phyloP scores from a whole-genome alignment of 1,140 invertebrate species.

The Cryptotermes secundus region DNA sequence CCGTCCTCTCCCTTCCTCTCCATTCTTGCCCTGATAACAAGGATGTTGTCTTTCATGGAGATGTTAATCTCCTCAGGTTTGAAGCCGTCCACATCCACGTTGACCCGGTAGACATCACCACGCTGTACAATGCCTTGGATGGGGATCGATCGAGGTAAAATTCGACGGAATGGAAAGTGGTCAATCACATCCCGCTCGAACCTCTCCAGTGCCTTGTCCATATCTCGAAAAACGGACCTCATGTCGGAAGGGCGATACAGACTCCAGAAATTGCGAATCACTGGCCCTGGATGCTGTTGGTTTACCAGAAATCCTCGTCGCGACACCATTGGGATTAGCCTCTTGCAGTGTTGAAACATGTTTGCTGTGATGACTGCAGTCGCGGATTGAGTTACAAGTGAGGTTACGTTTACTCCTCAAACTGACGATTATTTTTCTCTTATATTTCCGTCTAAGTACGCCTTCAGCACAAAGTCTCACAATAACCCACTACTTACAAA shows the following conservation, averaged over 20 bases:
- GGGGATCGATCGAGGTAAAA: slow-evolving; percentile 9
- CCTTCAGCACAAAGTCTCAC: too few relatives aligned
- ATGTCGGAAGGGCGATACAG: slow-evolving; percentile 25
- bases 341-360: background rate
- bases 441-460: too few relatives aligned
- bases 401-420: too few relatives aligned
- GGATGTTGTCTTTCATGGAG: slow-evolving; percentile 41
- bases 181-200: slow-evolving; percentile 38
- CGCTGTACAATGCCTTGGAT: slow-evolving; percentile 19
- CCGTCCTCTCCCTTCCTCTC: slow-evolving; percentile 42
- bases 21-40: slow-evolving; percentile 42
- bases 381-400: too few relatives aligned
- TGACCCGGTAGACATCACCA: slow-evolving; percentile 32
- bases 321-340: background rate
- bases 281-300: background rate
- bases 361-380: too few relatives aligned
- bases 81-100: slow-evolving; percentile 40
- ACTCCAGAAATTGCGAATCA: slow-evolving; percentile 6
- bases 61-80: slow-evolving; percentile 45
- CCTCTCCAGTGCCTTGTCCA: slow-evolving; percentile 40
- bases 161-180: slow-evolving; percentile 22
- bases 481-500: too few relatives aligned
- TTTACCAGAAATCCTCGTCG: background rate
- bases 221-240: slow-evolving; percentile 36
- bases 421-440: too few relatives aligned